Conservation (phyloP, 2,888 invertebrate species). For the Hyles lineata region DNA sequence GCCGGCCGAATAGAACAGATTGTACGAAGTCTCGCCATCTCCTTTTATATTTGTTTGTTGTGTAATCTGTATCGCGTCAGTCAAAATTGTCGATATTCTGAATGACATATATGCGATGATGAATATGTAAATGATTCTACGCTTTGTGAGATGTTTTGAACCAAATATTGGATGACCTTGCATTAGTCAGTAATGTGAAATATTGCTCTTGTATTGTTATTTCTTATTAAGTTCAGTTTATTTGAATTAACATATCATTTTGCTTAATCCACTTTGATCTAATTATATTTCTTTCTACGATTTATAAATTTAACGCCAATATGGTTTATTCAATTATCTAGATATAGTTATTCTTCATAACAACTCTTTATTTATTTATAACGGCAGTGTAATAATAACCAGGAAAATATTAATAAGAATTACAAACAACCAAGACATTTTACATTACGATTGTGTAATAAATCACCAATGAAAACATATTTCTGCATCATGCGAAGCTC, state of each 20-base stretch:
- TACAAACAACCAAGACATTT: too few species aligned
- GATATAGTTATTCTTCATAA: too few species aligned
- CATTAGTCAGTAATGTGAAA: not conserved
- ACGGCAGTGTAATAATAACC: too few species aligned
- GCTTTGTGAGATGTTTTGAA: not conserved
- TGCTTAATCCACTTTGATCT: too few species aligned
- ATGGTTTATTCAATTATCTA: too few species aligned
- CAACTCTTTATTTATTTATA: too few species aligned
- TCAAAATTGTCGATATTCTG: slow-evolving; percentile 46
- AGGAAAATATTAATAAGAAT: too few species aligned
- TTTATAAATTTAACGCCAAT: too few species aligned
- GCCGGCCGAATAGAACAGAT: slow-evolving; percentile 41
- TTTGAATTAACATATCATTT: too few species aligned
- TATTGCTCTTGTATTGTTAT: too few species aligned
- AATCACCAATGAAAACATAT: not conserved
- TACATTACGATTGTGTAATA: not conserved
- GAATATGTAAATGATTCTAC: not conserved
- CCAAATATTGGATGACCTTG: not conserved
- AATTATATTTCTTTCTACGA: too few species aligned
- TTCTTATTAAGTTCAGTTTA: too few species aligned
- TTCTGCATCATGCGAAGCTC: not conserved
- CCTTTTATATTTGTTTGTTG: slow-evolving; percentile 54
- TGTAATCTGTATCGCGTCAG: slow-evolving; percentile 51
- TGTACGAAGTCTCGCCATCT: slow-evolving; percentile 40
- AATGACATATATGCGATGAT: slow-evolving; percentile 43